Evolutionary conservation across 2,113 vertebrate genomes (phyloP).

Genomic region (Sarotherodon lohbergeri): DNA sequence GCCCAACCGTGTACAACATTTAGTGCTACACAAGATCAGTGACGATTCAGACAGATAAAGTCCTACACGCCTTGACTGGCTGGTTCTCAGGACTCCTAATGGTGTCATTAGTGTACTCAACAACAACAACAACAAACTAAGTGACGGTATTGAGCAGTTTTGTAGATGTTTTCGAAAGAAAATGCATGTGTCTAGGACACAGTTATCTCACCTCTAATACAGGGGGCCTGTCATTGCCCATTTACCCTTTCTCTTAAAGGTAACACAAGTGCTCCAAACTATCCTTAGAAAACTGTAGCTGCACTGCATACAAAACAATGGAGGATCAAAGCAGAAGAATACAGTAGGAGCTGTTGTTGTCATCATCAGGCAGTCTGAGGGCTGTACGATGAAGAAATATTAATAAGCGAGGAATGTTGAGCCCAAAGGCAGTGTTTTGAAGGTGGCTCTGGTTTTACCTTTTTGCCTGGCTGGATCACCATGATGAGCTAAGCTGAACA

Average conservation of each 20-base stretch:
- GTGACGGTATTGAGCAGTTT: neutral
- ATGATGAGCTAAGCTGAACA: neutral
- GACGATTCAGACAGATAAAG: neutral
- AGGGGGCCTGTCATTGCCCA: accelerated
- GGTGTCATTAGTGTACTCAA: neutral
- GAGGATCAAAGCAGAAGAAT: neutral
- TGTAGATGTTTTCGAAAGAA: neutral
- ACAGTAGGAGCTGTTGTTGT: neutral
- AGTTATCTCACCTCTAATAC: neutral
- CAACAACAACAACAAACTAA: neutral
- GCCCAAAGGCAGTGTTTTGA: neutral
- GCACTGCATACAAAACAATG: neutral
- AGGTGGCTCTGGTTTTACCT: neutral
- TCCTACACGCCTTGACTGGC: neutral
- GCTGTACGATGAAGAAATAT: neutral
- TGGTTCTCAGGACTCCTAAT: neutral
- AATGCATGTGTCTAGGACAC: neutral
- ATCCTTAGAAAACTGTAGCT: accelerated
- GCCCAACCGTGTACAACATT: neutral
- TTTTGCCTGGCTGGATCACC: neutral
- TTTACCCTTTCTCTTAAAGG: neutral
- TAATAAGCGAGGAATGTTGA: neutral
- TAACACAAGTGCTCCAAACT: neutral
- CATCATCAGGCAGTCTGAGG: neutral
- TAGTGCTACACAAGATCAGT: neutral